phyloP scores from a whole-genome alignment of 2,797 vertebrate species.

The Enteromius anoplus region DNA sequence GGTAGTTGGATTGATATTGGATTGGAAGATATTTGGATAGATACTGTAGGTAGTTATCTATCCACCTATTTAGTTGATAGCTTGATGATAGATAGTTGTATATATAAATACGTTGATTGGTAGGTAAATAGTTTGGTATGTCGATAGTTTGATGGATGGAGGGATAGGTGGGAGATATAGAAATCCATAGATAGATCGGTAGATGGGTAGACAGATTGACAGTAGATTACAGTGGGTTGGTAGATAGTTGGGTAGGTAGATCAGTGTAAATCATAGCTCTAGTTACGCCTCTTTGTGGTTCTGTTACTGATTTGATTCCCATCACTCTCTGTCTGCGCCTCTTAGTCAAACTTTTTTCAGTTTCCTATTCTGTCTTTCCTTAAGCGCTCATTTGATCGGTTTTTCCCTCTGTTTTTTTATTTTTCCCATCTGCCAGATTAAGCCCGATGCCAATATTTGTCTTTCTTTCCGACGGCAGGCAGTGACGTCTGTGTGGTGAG shows the following conservation, averaged over 20 bases:
- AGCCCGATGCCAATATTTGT: constrained; percentile 53
- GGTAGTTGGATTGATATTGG: neutral
- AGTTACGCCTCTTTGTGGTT: neutral
- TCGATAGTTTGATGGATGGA: neutral
- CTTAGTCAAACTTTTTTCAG: neutral
- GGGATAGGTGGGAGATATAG: neutral
- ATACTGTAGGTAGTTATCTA: neutral
- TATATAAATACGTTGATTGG: neutral
- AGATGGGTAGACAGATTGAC: neutral
- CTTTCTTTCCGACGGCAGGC: constrained; percentile 54
- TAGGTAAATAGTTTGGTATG: too few relatives aligned
- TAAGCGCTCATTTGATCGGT: neutral
- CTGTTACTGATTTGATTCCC: neutral
- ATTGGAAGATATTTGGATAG: neutral
- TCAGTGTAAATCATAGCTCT: neutral
- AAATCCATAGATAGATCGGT: neutral
- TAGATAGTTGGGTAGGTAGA: neutral
- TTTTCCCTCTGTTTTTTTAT: constrained; percentile 44
- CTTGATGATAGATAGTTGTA: neutral
- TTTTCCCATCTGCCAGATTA: constrained; percentile 57
- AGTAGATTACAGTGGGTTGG: neutral
- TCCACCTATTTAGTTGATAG: neutral
- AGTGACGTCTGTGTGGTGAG: constrained; percentile 63
- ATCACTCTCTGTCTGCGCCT: neutral
- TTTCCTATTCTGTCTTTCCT: neutral